phyloP scores from a whole-genome alignment of 2,888 invertebrate genomes.

The Chrysodeixis includens region DNA sequence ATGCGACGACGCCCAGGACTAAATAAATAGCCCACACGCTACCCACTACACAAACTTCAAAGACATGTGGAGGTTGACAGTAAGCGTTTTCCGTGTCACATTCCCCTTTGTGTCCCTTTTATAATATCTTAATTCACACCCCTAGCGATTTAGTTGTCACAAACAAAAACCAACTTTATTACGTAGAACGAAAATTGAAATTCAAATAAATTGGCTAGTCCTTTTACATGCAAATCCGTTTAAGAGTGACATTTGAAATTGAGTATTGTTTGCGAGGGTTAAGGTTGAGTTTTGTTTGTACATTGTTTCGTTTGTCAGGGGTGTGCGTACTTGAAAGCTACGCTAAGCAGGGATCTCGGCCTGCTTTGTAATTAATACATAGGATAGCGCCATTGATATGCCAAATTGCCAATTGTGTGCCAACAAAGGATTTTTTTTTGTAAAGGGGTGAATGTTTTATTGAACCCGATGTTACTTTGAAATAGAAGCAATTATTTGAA shows the following conservation, averaged over 20 bases:
- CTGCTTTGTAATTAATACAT: conserved; percentile 87
- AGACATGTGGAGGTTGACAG: conserved; percentile 85
- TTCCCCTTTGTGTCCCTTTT: conserved; percentile 79
- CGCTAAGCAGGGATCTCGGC: conserved; percentile 79
- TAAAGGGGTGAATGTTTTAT: conserved; percentile 55
- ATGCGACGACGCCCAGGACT: conserved; percentile 61
- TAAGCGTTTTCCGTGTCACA: conserved; percentile 83
- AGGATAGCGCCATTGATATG: conserved; percentile 83
- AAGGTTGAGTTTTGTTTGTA: conserved; percentile 57
- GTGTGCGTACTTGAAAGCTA: conserved; percentile 80
- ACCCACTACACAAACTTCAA: conserved; percentile 77
- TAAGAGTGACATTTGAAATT: conserved; percentile 55
- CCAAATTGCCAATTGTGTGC: conserved; percentile 78
- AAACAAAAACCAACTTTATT: conserved; percentile 58
- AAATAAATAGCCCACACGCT: conserved; percentile 71
- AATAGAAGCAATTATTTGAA: conserved; percentile 35
- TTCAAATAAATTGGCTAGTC: conserved; percentile 43
- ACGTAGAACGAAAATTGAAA: conserved; percentile 44
- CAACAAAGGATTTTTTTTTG: conserved; percentile 64
- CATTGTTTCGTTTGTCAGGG: conserved; percentile 68
- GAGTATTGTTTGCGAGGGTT: conserved; percentile 43
- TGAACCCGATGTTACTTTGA: conserved; percentile 38
- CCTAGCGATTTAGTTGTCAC: conserved; percentile 67
- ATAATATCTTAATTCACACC: conserved; percentile 88
- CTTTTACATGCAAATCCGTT: conserved; percentile 79